A percentile compares a stretch with the other conserved stretches of the same genome.
phyloP scores from a whole-genome alignment of 2,888 invertebrate genomes.

The Pollenia angustigena region DNA sequence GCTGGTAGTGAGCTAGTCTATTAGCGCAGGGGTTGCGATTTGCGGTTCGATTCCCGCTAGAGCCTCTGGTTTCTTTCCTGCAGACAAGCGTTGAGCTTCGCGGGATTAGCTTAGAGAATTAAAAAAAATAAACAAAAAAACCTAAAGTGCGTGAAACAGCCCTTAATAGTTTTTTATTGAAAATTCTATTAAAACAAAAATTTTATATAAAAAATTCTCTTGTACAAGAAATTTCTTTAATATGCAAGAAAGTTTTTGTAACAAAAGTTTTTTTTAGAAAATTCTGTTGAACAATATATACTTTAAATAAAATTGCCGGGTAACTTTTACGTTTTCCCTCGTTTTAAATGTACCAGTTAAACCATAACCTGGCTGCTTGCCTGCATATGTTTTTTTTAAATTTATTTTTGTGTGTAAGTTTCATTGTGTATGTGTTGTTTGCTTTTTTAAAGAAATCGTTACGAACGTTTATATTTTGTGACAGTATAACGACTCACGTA shows the following conservation, averaged over 20 bases:
- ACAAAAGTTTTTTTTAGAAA: no score
- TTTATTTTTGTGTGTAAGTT: neutral
- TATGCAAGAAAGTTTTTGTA: neutral
- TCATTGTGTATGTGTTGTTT: slow-evolving; percentile 34
- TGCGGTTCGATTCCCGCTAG: no score
- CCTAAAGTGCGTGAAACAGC: no score
- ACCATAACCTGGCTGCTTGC: slow-evolving; percentile 47
- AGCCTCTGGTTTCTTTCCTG: no score
- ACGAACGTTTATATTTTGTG: slow-evolving; percentile 63
- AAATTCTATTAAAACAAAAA: no score
- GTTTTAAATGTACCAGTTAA: neutral
- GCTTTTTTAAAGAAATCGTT: slow-evolving; percentile 29
- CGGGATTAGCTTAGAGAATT: no score
- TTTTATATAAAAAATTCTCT: neutral
- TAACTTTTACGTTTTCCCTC: neutral
- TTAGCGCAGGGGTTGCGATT: no score
- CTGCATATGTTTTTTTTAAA: slow-evolving; percentile 7
- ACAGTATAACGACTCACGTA: slow-evolving; percentile 73
- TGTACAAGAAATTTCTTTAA: neutral
- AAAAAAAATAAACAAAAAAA: no score
- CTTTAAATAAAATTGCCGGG: neutral
- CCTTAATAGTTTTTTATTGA: no score
- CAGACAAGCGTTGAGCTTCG: no score
- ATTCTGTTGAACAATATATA: no score
- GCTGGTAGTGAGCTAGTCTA: no score